phyloP scores from a whole-genome alignment of 2,113 vertebrate genomes.

The Procapra przewalskii region DNA sequence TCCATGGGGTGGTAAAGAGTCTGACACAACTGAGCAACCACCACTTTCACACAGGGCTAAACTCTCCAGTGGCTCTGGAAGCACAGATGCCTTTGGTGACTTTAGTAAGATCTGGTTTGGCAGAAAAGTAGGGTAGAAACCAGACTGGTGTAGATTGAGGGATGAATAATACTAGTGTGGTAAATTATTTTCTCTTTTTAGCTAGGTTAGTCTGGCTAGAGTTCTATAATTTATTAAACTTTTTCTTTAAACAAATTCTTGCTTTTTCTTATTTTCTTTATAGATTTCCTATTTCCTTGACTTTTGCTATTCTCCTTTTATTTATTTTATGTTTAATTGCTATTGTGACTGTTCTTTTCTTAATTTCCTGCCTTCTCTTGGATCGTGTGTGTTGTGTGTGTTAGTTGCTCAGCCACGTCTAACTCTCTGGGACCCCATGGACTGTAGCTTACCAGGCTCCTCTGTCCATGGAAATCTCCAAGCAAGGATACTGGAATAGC shows the following conservation, averaged over 20 bases:
- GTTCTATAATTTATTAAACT: background rate
- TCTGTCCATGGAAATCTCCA: background rate
- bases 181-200: background rate
- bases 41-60: background rate
- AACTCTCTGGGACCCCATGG: background rate
- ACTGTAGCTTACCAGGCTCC: background rate
- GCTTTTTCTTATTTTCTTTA: background rate
- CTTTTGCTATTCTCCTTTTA: background rate
- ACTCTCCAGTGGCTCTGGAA: background rate
- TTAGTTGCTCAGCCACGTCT: background rate
- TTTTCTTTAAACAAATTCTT: background rate
- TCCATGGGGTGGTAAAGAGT: background rate
- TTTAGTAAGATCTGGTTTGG: background rate
- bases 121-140: background rate
- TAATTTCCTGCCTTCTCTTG: background rate
- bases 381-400: background rate
- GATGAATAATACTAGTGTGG: background rate
- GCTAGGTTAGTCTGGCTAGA: background rate
- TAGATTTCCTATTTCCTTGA: background rate
- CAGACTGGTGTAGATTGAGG: background rate
- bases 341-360: background rate
- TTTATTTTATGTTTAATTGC: background rate
- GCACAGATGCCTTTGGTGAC: background rate
- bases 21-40: rapidly evolving
- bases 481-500: background rate